Evolutionary conservation across 2,113 vertebrate genomes (phyloP), one percentile per base, ranked within the genome.

Genomic region (Stomatorhinus ivindoensis): DNA sequence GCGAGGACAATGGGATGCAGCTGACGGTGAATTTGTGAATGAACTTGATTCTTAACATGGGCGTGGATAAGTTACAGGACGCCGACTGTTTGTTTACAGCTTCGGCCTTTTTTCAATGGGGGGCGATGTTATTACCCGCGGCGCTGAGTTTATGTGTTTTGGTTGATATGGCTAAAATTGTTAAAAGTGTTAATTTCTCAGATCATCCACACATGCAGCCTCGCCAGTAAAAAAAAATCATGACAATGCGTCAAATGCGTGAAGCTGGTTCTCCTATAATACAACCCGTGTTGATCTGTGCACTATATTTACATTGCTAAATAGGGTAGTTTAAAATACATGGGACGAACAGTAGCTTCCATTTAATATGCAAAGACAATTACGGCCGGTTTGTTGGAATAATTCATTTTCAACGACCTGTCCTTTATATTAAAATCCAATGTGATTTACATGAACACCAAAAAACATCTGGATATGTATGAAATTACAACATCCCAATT

Each of bases 1-100:
- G 13, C 58, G 27, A 87, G 89, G 87, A 95, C 93, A 95, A 96
- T 96, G 92, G 86, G 86, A 83, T 91, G 89, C 93, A 95, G 92
- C 94, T 96, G 93, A 94, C 91, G 92, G 91, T 94, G 94, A 93
- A 92, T 93, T 95, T 96, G 96, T 95, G 93, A 96, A 96, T 97
- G 97, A 97, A 96, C 97, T 97, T 97, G 96, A 95, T 95, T 93
- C 91, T 86, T 83, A 15, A 2, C 89, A 80, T 90, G 89, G 69
- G 86, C 46, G 61, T 53, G 85, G 46, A 6, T 39, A 86, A 39
- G 15, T 51, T 82, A 82, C 44, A 21, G 65, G 88, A 39, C 44
- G 48, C 55, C 13, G 61, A 44, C 58, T 73, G 87, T 88, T 31
- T 88, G 61, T 88, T 76, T 88, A 44, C 42, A 4, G 44, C 61